Percentiles rank a stretch among this genome's conserved stretches.
These are phyloP conservation scores for Poliocrania exsul DNA, from an alignment of 2,797 vertebrate genomes.

Conservation along the genomic window DNA sequence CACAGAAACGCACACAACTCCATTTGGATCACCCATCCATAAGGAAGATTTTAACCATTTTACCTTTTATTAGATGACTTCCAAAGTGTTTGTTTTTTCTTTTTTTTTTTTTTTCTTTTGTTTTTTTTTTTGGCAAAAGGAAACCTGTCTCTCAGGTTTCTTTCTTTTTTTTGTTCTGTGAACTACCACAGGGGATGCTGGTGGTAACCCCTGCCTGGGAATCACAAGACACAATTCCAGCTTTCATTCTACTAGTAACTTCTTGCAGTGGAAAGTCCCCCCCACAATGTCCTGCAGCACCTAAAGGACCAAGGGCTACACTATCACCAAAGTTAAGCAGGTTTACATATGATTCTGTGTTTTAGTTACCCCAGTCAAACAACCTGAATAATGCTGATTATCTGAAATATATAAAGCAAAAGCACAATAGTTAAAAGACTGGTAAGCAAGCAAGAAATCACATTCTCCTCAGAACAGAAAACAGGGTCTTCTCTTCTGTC, in stretches of 20 bases:
- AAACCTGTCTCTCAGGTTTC: background rate
- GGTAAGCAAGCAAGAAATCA: background rate
- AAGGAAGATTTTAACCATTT: background rate
- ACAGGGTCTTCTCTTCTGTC: background rate
- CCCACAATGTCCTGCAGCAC: background rate
- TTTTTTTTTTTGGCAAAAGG: background rate
- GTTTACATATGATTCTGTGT: background rate
- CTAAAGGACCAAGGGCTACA: background rate
- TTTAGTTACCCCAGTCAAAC: background rate
- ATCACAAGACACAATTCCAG: background rate
- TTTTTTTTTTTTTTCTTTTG: background rate
- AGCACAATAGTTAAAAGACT: background rate
- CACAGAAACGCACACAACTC: background rate
- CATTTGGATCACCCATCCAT: background rate
- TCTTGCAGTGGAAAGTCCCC: background rate
- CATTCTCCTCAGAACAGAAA: background rate
- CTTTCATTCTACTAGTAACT: rapidly evolving
- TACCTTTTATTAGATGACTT: background rate
- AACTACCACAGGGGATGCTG: background rate
- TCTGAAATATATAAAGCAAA: background rate
- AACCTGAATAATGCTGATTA: background rate
- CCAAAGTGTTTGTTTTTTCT: background rate
- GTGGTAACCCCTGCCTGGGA: background rate
- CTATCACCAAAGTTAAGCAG: background rate
- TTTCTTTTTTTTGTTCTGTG: background rate